phyloP scores from a whole-genome alignment of 1,140 invertebrate genomes.

The Drosophila kurseongensis region DNA sequence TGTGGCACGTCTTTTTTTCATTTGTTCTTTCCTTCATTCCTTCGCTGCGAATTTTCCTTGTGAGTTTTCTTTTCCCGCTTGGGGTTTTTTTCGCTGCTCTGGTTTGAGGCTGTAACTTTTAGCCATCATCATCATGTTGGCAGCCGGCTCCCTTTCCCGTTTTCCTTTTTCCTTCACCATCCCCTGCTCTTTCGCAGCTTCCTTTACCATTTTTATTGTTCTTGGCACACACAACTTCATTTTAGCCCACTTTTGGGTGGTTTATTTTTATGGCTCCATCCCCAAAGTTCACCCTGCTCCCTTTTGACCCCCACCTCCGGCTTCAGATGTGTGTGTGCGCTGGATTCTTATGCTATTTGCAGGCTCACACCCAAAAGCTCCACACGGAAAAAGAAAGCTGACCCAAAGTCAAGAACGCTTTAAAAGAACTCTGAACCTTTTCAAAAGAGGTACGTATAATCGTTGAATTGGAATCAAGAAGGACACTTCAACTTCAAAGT shows the following conservation, averaged over 20 bases:
- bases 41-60: conserved; percentile 30
- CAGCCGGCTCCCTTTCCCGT: neutral
- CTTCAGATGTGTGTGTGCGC: conserved; percentile 39
- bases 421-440: no score
- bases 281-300: conserved; percentile 3
- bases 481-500: neutral
- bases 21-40: conserved; percentile 52
- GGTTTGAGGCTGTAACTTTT: conserved; percentile 66
- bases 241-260: conserved; percentile 80
- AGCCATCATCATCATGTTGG: conserved; percentile 55
- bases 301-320: neutral
- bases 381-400: conserved; percentile 7
- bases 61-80: conserved; percentile 23
- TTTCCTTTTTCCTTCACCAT: conserved; percentile 1
- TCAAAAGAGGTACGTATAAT: neutral
- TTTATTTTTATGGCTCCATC: conserved; percentile 79
- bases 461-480: conserved; percentile 4
- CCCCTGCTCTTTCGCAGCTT: conserved; percentile 19
- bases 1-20: conserved; percentile 71
- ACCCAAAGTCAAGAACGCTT: conserved; percentile 11
- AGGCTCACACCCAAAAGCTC: conserved; percentile 58
- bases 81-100: conserved; percentile 3
- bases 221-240: conserved; percentile 79
- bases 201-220: conserved; percentile 78
- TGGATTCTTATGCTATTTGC: conserved; percentile 75